These are phyloP conservation scores for Nannoperca obscura DNA, from an alignment of 2,797 vertebrate genomes.

Conservation along the genomic window DNA sequence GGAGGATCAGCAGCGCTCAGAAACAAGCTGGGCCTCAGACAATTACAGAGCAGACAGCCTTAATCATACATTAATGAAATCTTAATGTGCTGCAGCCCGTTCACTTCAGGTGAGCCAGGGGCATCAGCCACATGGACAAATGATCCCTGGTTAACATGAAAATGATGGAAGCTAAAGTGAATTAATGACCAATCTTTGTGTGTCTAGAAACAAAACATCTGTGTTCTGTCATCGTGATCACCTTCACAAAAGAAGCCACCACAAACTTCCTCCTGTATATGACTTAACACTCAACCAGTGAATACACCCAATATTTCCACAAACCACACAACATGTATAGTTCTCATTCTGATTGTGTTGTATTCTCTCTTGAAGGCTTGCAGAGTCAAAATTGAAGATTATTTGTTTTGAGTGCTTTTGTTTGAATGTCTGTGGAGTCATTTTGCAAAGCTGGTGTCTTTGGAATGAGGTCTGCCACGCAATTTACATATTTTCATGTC, in stretches of 20 bases:
- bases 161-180: background rate
- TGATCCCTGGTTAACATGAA: slow-evolving; percentile 1
- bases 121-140: slow-evolving; percentile 20
- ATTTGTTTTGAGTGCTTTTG: slow-evolving; percentile 9
- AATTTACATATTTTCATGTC: slow-evolving; percentile 22
- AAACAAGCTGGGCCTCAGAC: slow-evolving; percentile 47
- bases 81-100: slow-evolving; percentile 21
- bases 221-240: background rate
- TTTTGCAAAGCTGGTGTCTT: slow-evolving; percentile 20
- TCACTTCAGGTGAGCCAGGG: slow-evolving; percentile 30
- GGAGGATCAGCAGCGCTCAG: slow-evolving; percentile 40
- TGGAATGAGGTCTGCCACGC: slow-evolving; percentile 1
- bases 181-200: background rate
- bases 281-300: background rate
- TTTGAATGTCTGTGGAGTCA: slow-evolving; percentile 1
- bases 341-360: slow-evolving; percentile 18
- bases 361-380: background rate
- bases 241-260: slow-evolving; percentile 6
- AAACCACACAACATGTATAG: slow-evolving; percentile 16
- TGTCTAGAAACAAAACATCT: background rate
- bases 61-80: slow-evolving; percentile 58
- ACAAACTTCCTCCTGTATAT: background rate
- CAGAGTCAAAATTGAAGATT: background rate
- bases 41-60: slow-evolving; percentile 54
- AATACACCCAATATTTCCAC: slow-evolving; percentile 14